phyloP scores from a whole-genome alignment of 2,113 vertebrate genomes.

The Chauna torquata region DNA sequence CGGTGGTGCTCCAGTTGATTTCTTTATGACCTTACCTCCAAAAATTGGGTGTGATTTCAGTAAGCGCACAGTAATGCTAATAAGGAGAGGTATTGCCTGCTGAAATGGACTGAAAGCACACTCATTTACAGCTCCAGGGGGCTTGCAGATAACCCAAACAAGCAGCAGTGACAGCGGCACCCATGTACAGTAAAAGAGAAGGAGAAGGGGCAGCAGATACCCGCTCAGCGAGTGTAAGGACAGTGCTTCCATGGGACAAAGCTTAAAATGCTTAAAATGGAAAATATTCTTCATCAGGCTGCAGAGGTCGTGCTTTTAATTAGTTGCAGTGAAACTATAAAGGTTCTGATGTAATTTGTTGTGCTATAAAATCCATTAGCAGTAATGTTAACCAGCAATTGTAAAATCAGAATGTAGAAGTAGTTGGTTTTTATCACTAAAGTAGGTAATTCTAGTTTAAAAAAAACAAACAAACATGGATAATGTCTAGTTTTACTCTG shows the following conservation, averaged over 20 bases:
- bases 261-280: background rate
- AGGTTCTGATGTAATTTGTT: background rate
- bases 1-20: background rate
- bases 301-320: background rate
- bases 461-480: rapidly evolving
- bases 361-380: conserved; percentile 7
- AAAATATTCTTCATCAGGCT: background rate
- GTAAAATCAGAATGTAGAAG: background rate
- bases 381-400: background rate
- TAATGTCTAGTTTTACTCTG: background rate
- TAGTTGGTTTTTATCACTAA: background rate
- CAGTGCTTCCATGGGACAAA: background rate
- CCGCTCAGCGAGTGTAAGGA: background rate
- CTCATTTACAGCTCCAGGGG: background rate
- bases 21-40: background rate
- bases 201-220: background rate
- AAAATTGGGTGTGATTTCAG: background rate
- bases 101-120: rapidly evolving
- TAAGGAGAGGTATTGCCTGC: background rate
- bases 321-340: background rate
- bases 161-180: rapidly evolving
- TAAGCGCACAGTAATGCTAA: background rate
- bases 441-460: background rate
- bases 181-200: background rate
- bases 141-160: background rate